phyloP scores from a whole-genome alignment of 2,113 vertebrate genomes.

The Pandion haliaetus region DNA sequence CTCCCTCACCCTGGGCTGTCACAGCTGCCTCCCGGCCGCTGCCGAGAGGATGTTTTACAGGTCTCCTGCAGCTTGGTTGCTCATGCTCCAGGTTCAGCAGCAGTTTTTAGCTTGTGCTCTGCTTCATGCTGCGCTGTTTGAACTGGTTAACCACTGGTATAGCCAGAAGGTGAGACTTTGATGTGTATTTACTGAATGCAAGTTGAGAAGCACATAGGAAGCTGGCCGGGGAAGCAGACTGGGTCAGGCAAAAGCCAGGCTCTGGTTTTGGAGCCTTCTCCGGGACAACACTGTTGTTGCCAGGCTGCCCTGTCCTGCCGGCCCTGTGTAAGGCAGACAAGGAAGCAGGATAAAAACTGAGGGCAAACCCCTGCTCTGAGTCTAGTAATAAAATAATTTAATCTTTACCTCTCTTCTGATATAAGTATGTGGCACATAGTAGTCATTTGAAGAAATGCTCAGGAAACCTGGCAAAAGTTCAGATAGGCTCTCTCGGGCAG shows the following conservation, averaged over 20 bases:
- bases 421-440: background rate
- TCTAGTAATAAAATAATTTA: background rate
- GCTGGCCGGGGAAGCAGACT: background rate
- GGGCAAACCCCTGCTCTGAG: background rate
- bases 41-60: fast-evolving
- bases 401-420: background rate
- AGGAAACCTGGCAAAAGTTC: background rate
- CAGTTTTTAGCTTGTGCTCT: background rate
- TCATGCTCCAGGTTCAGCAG: fast-evolving
- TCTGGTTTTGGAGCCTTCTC: background rate
- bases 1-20: background rate
- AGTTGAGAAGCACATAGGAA: background rate
- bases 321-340: background rate
- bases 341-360: background rate
- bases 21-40: fast-evolving
- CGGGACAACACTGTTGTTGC: fast-evolving
- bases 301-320: background rate
- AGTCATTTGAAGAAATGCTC: background rate
- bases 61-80: background rate
- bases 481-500: background rate
- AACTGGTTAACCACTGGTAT: background rate
- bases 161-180: background rate
- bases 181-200: background rate
- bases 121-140: background rate
- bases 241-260: background rate